Evolutionary conservation across 2,797 vertebrate species (phyloP).

Genomic region (Manis pentadactyla): DNA sequence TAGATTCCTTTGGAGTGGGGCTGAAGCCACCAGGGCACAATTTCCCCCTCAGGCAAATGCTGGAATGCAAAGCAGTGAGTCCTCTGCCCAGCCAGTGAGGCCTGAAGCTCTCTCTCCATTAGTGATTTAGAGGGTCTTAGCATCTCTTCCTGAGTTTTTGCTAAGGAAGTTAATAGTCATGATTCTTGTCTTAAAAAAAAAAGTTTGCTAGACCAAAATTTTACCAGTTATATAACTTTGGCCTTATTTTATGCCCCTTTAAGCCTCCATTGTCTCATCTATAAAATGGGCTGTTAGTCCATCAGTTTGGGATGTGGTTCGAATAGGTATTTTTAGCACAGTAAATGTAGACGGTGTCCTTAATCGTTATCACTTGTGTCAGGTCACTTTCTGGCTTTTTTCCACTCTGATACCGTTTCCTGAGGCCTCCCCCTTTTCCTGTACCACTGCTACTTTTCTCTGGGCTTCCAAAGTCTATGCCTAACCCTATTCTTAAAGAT

Average conservation of each 20-base stretch:
- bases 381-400: background rate
- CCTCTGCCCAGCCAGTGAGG: background rate
- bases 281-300: background rate
- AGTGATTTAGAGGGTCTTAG: background rate
- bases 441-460: background rate
- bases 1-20: background rate
- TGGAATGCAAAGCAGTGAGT: no score
- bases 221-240: background rate
- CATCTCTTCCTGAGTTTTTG: background rate
- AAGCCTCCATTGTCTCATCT: constrained; percentile 16
- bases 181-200: background rate
- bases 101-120: background rate
- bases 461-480: background rate
- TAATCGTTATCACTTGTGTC: background rate
- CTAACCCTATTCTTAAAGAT: background rate
- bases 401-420: background rate
- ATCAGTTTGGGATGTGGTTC: background rate
- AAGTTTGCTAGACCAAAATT: background rate
- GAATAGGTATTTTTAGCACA: background rate
- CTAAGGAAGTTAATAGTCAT: background rate
- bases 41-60: background rate
- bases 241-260: constrained; percentile 5
- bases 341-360: background rate
- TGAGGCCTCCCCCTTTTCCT: background rate
- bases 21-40: background rate